Conservation (phyloP, 2,113 vertebrate species). For the Hemichromis elongatus region DNA sequence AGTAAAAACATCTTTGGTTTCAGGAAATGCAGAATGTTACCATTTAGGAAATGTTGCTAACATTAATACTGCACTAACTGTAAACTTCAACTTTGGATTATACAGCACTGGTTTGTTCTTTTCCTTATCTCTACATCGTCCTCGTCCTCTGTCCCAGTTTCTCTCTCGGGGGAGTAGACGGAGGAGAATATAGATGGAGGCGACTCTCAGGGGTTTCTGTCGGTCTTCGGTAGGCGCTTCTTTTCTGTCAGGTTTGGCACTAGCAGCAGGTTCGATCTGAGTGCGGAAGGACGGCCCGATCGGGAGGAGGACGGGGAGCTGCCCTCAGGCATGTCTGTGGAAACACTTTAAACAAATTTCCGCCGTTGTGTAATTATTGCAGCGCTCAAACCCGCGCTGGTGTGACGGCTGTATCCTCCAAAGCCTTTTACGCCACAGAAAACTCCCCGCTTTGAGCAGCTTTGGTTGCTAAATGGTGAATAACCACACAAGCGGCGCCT, state of each 20-base stretch:
- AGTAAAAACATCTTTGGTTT: fast-evolving
- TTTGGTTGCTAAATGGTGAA: neutral
- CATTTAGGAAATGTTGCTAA: neutral
- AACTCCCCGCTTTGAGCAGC: neutral
- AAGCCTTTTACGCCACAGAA: fast-evolving
- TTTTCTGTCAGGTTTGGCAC: neutral
- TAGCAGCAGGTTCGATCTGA: neutral
- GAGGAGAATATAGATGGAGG: constrained; percentile 15
- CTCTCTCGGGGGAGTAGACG: neutral
- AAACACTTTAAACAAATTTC: neutral
- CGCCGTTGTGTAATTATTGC: neutral
- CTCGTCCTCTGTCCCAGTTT: constrained; percentile 22
- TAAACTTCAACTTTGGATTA: neutral
- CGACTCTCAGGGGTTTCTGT: neutral
- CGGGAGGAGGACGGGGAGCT: neutral
- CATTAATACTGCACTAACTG: neutral
- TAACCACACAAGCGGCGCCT: neutral
- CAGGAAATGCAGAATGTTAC: neutral
- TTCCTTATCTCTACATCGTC: neutral
- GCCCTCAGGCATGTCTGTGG: neutral
- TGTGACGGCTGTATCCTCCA: neutral
- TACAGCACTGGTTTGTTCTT: neutral
- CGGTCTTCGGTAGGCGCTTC: neutral
- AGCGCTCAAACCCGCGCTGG: neutral
- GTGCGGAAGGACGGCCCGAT: neutral